phyloP scores from a whole-genome alignment of 2,113 vertebrate genomes.

The Cyrtonyx montezumae region DNA sequence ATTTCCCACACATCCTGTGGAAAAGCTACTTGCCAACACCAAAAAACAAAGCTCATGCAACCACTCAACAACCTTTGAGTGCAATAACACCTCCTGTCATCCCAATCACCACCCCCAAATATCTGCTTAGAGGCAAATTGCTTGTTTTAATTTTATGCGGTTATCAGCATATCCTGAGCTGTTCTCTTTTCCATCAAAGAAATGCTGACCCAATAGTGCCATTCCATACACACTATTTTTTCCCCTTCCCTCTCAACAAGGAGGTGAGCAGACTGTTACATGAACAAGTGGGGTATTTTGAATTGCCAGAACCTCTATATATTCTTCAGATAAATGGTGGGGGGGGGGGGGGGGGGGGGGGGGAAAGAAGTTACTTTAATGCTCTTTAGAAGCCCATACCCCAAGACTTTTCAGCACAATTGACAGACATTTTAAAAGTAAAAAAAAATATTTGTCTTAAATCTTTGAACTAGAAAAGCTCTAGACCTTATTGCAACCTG shows the following conservation, averaged over 20 bases:
- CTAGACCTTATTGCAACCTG: background rate
- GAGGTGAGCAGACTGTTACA: accelerated
- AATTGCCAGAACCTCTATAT: background rate
- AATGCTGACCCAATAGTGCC: background rate
- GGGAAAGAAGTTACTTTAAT: background rate
- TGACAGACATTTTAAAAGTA: background rate
- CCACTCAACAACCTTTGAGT: background rate
- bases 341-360: too few species aligned
- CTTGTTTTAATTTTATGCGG: background rate
- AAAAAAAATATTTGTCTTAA: background rate
- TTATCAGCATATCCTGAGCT: background rate
- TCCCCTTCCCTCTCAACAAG: background rate
- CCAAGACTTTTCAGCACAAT: background rate
- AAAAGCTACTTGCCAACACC: background rate
- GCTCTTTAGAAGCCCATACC: background rate
- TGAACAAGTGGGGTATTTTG: background rate
- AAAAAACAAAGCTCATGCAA: background rate
- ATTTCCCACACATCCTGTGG: background rate
- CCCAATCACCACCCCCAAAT: background rate
- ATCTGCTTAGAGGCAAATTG: accelerated
- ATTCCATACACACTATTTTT: background rate
- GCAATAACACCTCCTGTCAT: background rate
- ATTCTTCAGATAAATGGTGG: accelerated
- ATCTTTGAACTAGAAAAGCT: background rate
- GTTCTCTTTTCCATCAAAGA: background rate